phyloP scores from a whole-genome alignment of 2,888 invertebrate genomes.

The Cenopis cana region DNA sequence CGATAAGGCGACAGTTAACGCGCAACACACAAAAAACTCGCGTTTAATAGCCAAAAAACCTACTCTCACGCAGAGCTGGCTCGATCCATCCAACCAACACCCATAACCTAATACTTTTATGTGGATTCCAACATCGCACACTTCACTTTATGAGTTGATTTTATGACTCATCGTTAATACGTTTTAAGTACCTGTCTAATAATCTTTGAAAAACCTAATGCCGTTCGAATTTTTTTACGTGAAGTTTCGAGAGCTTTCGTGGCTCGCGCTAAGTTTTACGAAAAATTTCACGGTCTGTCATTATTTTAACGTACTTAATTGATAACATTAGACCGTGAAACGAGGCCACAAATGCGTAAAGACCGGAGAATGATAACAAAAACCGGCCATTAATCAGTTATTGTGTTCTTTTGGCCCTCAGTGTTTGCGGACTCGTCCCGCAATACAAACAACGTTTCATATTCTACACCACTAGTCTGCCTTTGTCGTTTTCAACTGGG shows the following conservation, averaged over 20 bases:
- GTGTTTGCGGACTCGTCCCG: slow-evolving; percentile 79
- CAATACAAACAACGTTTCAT: slow-evolving; percentile 67
- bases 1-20: slow-evolving; percentile 81
- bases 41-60: slow-evolving; percentile 77
- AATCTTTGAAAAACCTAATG: slow-evolving; percentile 58
- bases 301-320: slow-evolving; percentile 41
- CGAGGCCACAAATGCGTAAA: slow-evolving; percentile 79
- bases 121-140: slow-evolving; percentile 75
- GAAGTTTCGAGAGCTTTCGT: not conserved
- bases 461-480: slow-evolving; percentile 49
- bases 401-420: slow-evolving; percentile 73
- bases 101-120: slow-evolving; percentile 66
- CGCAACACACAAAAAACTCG: slow-evolving; percentile 75
- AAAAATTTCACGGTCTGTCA: slow-evolving; percentile 32
- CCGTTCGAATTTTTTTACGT: slow-evolving; percentile 46
- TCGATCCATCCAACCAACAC: slow-evolving; percentile 46
- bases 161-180: slow-evolving; percentile 72
- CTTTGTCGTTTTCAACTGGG: slow-evolving; percentile 77
- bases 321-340: slow-evolving; percentile 77
- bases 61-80: slow-evolving; percentile 58
- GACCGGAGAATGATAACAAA: slow-evolving; percentile 79
- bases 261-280: slow-evolving; percentile 18
- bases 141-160: slow-evolving; percentile 72
- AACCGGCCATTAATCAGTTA: slow-evolving; percentile 81
- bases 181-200: slow-evolving; percentile 68